These are phyloP conservation scores for Dysidea cf. avara DNA, from an alignment of 37 sponge, comb jelly and placozoan species.

Conservation along the genomic window DNA sequence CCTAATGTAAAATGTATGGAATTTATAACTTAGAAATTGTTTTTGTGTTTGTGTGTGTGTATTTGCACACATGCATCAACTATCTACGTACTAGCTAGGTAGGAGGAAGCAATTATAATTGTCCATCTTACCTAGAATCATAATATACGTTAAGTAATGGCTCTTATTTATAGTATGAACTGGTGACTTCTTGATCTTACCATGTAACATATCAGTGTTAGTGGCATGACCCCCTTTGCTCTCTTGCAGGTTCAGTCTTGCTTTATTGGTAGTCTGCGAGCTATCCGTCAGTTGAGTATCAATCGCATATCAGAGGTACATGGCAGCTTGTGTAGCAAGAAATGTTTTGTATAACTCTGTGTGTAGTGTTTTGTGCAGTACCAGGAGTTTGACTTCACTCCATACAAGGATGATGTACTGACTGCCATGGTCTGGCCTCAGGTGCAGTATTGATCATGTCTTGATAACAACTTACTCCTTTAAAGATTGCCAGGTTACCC, in stretches of 20 bases:
- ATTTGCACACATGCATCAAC: too few relatives aligned
- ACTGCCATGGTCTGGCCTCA: conserved; percentile 76
- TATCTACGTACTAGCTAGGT: too few relatives aligned
- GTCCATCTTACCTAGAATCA: too few relatives aligned
- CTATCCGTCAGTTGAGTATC: conserved; percentile 53
- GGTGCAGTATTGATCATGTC: conserved; percentile 6
- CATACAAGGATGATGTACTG: conserved; percentile 29
- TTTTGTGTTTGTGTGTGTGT: too few relatives aligned
- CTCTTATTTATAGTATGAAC: too few relatives aligned
- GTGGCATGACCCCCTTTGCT: neutral
- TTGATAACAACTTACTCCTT: neutral
- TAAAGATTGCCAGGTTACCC: conserved; percentile 50
- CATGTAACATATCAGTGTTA: too few relatives aligned
- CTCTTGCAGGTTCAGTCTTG: conserved; percentile 42
- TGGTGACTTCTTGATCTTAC: too few relatives aligned
- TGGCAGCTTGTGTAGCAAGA: too few relatives aligned
- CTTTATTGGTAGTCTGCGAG: conserved; percentile 45
- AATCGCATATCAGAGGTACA: conserved; percentile 47
- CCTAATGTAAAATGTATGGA: too few relatives aligned
- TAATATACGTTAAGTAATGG: too few relatives aligned
- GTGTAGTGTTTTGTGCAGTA: conserved; percentile 51
- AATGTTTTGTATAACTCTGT: neutral
- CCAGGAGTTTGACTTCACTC: conserved; percentile 42
- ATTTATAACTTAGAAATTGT: too few relatives aligned
- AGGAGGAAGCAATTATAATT: too few relatives aligned